phyloP scores from a whole-genome alignment of 2,888 invertebrate species.

The Phyllotreta striolata region DNA sequence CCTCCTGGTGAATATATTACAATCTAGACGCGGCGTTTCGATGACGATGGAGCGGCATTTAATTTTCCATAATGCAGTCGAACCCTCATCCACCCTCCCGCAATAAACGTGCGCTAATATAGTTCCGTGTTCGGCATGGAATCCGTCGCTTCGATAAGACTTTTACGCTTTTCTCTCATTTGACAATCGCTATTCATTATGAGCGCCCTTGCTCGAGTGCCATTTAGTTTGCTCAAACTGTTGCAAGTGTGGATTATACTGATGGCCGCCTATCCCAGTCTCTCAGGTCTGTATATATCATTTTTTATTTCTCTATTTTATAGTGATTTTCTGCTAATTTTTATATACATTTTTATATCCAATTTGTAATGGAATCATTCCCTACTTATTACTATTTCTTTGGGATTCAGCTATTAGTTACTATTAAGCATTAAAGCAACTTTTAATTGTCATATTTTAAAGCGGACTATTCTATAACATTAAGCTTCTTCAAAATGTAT shows the following conservation, averaged over 20 bases:
- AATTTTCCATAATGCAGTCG: conserved; percentile 38
- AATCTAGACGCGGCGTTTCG: conserved; percentile 29
- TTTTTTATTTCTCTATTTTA: too few species aligned
- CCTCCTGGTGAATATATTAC: conserved; percentile 26
- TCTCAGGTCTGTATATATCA: conserved; percentile 46
- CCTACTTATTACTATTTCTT: too few species aligned
- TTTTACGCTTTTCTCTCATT: conserved; percentile 2
- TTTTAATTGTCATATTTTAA: too few species aligned
- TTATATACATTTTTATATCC: too few species aligned
- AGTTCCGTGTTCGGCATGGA: conserved; percentile 24
- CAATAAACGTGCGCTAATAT: conserved; percentile 36
- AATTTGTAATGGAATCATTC: too few species aligned
- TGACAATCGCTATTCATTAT: conserved; percentile 38
- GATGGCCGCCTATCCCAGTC: conserved; percentile 42
- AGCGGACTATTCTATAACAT: too few species aligned
- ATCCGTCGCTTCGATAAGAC: background rate
- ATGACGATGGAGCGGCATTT: conserved; percentile 39
- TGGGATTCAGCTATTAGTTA: too few species aligned
- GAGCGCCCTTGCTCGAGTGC: conserved; percentile 43
- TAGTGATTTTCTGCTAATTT: too few species aligned
- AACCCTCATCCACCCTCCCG: conserved; percentile 38
- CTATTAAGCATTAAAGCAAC: too few species aligned
- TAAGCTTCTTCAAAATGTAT: too few species aligned
- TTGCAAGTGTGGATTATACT: conserved; percentile 48
- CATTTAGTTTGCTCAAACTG: conserved; percentile 46